Base-by-base conservation (phyloP, 2,797 vertebrate genomes). In the Pelobates cultripes region DNA sequence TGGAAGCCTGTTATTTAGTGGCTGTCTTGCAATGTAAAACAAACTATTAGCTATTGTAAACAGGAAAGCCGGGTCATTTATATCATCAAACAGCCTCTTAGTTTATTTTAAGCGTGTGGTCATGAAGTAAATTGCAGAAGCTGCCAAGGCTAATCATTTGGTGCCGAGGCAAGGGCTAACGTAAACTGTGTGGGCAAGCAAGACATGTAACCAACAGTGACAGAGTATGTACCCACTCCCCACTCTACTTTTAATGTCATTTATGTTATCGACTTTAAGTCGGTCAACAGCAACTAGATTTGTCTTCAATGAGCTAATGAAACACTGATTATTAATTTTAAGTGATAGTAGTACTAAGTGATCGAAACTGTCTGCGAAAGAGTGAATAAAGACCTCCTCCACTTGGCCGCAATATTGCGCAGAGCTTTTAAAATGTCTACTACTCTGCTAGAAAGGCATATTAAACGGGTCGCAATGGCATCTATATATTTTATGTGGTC, bases 121-220 rank as follows among this genome's bases (percentile, higher is more conserved):
- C 82, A 78, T 85, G 70, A 85, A 85, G 43, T 73, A 82, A 84
- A 73, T 42, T 3, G 43, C 66, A 9, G 75, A 76, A 53, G 42
- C 71, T 82, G 67, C 70, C 44, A 80, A 86, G 15, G 14, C 83
- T 86, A 86, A 43, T 77, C 14, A 10, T 42, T 43, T 79, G 73
- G 53, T 44, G 10, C 68, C 71, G 42, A 40, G 17, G 47, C n/a
- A 13, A 4, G 10, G 43, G 55, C 40, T 69, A 80, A 44, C 6
- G 5, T 64, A 57, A 40, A 43, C 44, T 72, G 64, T 76, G 43
- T 60, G 40, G 70, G 63, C 42, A 44, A 40, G 47, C 43, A 66
- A 73, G 71, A 45, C 15, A 40, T 55, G 7, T 57, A n/a, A 17
- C 40, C 51, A 15, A 5, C 72, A 43, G 12, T 7, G 43, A 17